Conservation (phyloP, 2,888 invertebrate genomes). For the Nephrotoma guestfalica region DNA sequence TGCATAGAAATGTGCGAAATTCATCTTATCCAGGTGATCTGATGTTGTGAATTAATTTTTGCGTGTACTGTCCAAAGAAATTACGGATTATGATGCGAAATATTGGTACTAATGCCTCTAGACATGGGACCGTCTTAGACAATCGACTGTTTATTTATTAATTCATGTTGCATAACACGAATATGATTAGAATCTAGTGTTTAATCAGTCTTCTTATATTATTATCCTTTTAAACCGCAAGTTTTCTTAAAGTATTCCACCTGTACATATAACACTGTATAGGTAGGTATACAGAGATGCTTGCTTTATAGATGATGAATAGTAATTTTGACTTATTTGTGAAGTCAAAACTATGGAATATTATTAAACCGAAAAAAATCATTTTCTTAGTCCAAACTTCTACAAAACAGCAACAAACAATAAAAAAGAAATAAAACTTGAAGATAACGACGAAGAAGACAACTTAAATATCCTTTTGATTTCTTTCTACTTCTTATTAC, state of each 20-base stretch:
- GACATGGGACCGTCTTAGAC: too few species aligned
- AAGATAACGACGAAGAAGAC: not conserved
- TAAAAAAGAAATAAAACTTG: not conserved
- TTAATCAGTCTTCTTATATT: too few species aligned
- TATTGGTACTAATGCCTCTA: too few species aligned
- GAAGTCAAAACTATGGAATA: not conserved
- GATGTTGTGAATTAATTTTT: too few species aligned
- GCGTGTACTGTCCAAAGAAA: too few species aligned
- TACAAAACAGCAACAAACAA: not conserved
- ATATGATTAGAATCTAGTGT: too few species aligned
- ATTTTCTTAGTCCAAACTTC: not conserved
- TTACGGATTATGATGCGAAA: too few species aligned
- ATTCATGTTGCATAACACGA: too few species aligned
- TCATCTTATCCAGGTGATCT: too few species aligned
- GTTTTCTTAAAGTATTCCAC: not conserved
- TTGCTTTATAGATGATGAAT: not conserved
- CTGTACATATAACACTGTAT: not conserved
- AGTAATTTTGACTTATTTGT: not conserved
- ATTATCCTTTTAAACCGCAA: too few species aligned
- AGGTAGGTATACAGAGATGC: not conserved
- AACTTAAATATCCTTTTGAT: not conserved
- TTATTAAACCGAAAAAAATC: not conserved
- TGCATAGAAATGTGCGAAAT: too few species aligned
- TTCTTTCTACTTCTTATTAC: not conserved
- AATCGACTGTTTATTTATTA: too few species aligned